A percentile compares a stretch with the other conserved stretches of the same genome.
phyloP scores from a whole-genome alignment of 2,113 vertebrate species.

The Pyrgilauda ruficollis region DNA sequence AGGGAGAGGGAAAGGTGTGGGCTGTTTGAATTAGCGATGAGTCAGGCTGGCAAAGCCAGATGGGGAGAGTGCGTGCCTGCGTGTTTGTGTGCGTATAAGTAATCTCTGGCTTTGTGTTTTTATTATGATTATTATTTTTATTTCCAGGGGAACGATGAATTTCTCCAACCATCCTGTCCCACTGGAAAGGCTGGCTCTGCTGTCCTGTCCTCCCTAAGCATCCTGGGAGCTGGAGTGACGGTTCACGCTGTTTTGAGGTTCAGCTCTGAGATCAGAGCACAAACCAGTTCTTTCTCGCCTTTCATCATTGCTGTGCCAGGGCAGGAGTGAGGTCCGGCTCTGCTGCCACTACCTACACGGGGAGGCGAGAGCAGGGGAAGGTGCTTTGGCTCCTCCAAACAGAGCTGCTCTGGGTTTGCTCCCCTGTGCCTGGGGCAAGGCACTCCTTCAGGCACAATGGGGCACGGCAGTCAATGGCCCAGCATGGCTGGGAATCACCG shows the following conservation, averaged over 20 bases:
- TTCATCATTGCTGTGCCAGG: conserved; percentile 21
- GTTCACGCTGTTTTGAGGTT: conserved; percentile 54
- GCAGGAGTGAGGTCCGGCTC: background rate
- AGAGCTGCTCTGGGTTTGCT: background rate
- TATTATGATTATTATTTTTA: conserved; percentile 69
- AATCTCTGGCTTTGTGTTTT: conserved; percentile 69
- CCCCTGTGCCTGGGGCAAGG: background rate
- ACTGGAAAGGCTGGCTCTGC: conserved; percentile 68
- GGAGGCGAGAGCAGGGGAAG: background rate
- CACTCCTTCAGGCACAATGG: background rate
- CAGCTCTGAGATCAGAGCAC: conserved; percentile 55
- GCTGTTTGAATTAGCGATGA: conserved; percentile 70
- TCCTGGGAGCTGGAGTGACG: conserved; percentile 2
- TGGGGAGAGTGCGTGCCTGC: conserved; percentile 66
- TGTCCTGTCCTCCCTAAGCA: conserved; percentile 49
- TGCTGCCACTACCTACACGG: background rate
- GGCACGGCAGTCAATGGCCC: background rate
- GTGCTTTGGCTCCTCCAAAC: background rate
- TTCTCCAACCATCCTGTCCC: conserved; percentile 62
- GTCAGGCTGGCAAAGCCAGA: conserved; percentile 65
- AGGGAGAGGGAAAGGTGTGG: conserved; percentile 65
- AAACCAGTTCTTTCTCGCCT: conserved; percentile 59
- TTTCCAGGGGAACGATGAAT: conserved; percentile 66
- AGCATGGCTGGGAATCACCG: background rate
- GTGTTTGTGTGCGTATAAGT: conserved; percentile 58